Evolutionary conservation across 2,888 invertebrate species (phyloP), one percentile per base, ranked within the genome.

Genomic region (Dynastes hyllus): DNA sequence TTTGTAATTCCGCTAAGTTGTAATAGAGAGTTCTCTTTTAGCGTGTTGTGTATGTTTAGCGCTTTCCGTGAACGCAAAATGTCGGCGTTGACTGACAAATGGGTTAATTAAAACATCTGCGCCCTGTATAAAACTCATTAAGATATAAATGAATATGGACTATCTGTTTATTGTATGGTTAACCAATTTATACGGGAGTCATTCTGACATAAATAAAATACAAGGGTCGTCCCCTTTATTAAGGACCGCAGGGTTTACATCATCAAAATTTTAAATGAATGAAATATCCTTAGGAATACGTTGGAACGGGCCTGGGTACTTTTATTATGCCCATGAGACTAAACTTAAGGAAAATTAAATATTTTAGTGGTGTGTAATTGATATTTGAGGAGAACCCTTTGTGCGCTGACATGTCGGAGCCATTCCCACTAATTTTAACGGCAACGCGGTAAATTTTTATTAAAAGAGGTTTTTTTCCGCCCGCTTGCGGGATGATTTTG

Each of bases 211-310:
- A 83, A 83, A 83, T 83, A 84, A 83, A 84, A 83, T 80, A 82
- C 79, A 77, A 77, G 81, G 81, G 81, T 79, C 78, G 79, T 81
- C 79, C 78, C 80, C 79, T 82, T 83, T 82, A 82, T 80, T 82
- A 83, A 83, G 80, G 82, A 82, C 83, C 80, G 81, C 76, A 78
- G 79, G 82, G 82, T 81, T 80, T 80, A 78, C 79, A 80, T 83
- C 82, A 82, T 83, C 82, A 83, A 83, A 84, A 83, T 83, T 82
- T 83, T 84, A 84, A 84, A 85, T 84, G 85, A 85, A 83, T 85
- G 84, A 84, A 84, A 84, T 83, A 83, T 83, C 81, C 82, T 82
- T 77, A 79, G 40, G 77, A 77, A 66, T 55, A 63, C 61, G 65
- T 69, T 16, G 77, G 40, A 77, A 53, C 53, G 55, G 37, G 50